Conservation (phyloP, 1,140 invertebrate genomes). For the Drosophila novamexicana region DNA sequence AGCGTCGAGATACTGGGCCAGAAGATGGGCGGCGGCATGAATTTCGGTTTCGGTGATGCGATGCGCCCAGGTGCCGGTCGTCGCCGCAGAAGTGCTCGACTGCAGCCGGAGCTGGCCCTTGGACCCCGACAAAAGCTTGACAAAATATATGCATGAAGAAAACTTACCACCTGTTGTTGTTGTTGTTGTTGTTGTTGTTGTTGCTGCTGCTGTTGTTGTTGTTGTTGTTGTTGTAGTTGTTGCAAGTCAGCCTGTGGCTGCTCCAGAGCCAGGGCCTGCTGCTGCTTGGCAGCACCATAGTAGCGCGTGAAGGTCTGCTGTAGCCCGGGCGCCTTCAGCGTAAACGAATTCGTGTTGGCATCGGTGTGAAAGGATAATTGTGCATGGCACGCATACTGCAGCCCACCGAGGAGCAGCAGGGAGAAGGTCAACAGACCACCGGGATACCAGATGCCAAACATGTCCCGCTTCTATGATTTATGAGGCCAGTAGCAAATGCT, state of each 20-base stretch:
- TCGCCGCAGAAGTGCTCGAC: conserved; percentile 15
- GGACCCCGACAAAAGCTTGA: background rate
- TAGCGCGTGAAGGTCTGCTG: conserved; percentile 81
- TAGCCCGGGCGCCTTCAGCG: conserved; percentile 72
- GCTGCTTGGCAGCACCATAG: conserved; percentile 62
- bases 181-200: conserved; percentile 32
- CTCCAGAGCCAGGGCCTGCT: conserved; percentile 26
- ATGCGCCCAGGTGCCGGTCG: conserved; percentile 18
- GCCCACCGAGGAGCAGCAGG: conserved; percentile 40
- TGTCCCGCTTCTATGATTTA: conserved; percentile 20
- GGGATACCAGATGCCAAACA: conserved; percentile 23
- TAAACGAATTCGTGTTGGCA: conserved; percentile 76
- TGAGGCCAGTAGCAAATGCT: conserved; percentile 21
- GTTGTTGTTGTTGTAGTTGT: conserved; percentile 28
- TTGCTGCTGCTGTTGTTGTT: conserved; percentile 50
- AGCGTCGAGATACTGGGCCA: conserved; percentile 60
- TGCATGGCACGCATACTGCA: conserved; percentile 53
- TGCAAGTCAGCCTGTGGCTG: conserved; percentile 24
- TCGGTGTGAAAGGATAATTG: conserved; percentile 80
- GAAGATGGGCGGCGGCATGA: conserved; percentile 22
- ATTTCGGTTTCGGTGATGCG: conserved; percentile 61
- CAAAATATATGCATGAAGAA: conserved; percentile 10
- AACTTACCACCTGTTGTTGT: conserved; percentile 60
- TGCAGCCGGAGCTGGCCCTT: background rate
- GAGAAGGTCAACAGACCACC: conserved; percentile 15